Percentiles rank a stretch among this genome's conserved stretches.
phyloP scores from a whole-genome alignment of 2,888 invertebrate species.

The Metalampra italica region DNA sequence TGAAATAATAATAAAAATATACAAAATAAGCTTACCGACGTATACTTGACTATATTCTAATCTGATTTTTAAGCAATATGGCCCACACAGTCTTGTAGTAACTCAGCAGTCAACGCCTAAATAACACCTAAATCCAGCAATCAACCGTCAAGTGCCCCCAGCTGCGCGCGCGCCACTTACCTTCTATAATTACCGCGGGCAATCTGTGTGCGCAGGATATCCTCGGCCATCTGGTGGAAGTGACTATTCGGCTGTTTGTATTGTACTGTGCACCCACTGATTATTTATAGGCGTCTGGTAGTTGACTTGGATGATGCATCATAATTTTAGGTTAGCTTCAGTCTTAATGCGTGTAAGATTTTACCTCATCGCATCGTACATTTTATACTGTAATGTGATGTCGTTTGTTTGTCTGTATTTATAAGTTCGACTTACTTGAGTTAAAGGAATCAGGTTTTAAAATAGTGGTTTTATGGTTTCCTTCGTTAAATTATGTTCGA shows the following conservation, averaged over 20 bases:
- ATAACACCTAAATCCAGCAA: constrained; percentile 6
- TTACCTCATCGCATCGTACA: too few species aligned
- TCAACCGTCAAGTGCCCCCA: constrained; percentile 2
- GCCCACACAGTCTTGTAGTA: too few species aligned
- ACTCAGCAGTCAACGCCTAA: neutral
- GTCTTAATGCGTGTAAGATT: neutral
- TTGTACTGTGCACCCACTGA: constrained; percentile 15
- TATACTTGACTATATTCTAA: too few species aligned
- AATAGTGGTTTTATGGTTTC: too few species aligned
- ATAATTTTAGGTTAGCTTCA: neutral
- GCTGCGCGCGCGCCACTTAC: constrained; percentile 46
- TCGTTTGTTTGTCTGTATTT: neutral
- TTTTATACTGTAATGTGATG: too few species aligned
- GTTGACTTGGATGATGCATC: neutral
- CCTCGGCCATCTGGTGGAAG: constrained; percentile 69
- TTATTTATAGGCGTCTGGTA: constrained; percentile 26
- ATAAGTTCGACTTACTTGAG: too few species aligned
- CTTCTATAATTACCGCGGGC: constrained; percentile 57
- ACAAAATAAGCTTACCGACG: too few species aligned
- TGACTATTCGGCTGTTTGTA: constrained; percentile 30
- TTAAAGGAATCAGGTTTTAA: too few species aligned
- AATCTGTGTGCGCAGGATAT: constrained; percentile 72
- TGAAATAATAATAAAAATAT: too few species aligned
- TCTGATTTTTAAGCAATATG: too few species aligned
- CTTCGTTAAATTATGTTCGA: too few species aligned